Percentiles rank a stretch among this genome's conserved stretches.
Conservation (phyloP, 2,888 invertebrate species). For the Junonia oenone region DNA sequence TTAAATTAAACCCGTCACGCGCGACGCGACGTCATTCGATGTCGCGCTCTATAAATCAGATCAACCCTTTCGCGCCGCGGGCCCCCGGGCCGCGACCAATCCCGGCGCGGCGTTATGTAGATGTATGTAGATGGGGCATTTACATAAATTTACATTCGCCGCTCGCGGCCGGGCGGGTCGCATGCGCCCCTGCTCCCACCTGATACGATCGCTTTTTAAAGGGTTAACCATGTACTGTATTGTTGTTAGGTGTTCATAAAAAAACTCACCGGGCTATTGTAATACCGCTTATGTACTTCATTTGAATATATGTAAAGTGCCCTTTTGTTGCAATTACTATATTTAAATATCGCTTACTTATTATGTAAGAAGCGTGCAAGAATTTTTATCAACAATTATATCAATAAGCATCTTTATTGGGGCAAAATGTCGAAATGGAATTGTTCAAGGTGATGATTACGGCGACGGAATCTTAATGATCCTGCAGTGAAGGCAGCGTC, state of each 20-base stretch:
- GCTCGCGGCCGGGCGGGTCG: slow-evolving; percentile 16
- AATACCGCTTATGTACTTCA: slow-evolving; percentile 7
- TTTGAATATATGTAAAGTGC: slow-evolving; percentile 22
- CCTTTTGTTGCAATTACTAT: background rate
- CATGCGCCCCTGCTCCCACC: slow-evolving; percentile 21
- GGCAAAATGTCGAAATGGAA: background rate
- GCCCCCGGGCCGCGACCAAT: slow-evolving; percentile 50
- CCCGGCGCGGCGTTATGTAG: slow-evolving; percentile 30
- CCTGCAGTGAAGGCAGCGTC: background rate
- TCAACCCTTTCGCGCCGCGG: slow-evolving; percentile 26
- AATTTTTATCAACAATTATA: background rate
- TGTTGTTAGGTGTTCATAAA: slow-evolving; percentile 7
- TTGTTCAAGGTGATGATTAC: background rate
- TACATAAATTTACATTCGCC: slow-evolving; percentile 59
- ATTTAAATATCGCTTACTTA: background rate
- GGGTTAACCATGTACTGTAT: slow-evolving; percentile 26
- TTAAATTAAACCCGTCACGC: slow-evolving; percentile 57
- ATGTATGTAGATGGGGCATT: slow-evolving; percentile 40
- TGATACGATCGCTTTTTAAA: slow-evolving; percentile 27
- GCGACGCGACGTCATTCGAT: slow-evolving; percentile 42
- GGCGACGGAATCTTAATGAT: background rate
- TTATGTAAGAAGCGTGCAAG: background rate
- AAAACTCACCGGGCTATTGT: slow-evolving; percentile 8
- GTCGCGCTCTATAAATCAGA: slow-evolving; percentile 46
- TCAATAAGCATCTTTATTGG: background rate